Evolutionary conservation across 64 coral and sea anemone species (phyloP), one percentile per base, ranked within the genome.

Genomic region (Montipora capricornis): DNA sequence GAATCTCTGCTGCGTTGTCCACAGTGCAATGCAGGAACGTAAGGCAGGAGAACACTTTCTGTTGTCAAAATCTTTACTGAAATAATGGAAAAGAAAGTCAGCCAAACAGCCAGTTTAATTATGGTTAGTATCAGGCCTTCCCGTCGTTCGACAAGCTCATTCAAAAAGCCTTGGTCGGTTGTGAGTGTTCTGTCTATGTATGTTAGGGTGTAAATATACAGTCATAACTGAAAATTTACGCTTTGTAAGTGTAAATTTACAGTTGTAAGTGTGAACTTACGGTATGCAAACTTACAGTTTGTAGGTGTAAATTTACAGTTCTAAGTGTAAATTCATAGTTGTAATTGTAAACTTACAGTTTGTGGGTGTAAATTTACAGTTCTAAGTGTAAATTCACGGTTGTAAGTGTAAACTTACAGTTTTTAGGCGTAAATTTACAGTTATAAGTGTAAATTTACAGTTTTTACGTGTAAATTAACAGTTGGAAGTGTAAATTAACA

Each of bases 31-130:
- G 88, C 77, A 64, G 88, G 88, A 20, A 90, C 45, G 59, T 80
- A 90, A 17, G 88, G 88, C 80, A 76, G 88, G 47, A 90, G 59
- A 67, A 76, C 88, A 8, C 76, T 71, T 11, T 61, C 45, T 62
- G 53, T 66, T 15, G n/a, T 4, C 17, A 47, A 73, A 52, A 26
- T 87, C 68, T 8, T 53, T 37, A 46, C 13, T 45, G 19, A 73
- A 73, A 73, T 14, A 87, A 87, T 8, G 44, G 22, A 86, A 86
- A 86, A 61, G 26, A 44, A 86, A 10, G 20, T 29, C 48, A 71
- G 44, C 58, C 20, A 86, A 66, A 44, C 16, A 20, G 61, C 82
- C 82, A 86, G 68, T 68, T 29, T 86, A 16, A 67, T 67, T 60
- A 50, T 49, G 50, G 20, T 9, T 20, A 82, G 19, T 57, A 53